These are phyloP conservation scores for Proales similis DNA, from an alignment of 1,140 invertebrate genomes.

Conservation along the genomic window DNA sequence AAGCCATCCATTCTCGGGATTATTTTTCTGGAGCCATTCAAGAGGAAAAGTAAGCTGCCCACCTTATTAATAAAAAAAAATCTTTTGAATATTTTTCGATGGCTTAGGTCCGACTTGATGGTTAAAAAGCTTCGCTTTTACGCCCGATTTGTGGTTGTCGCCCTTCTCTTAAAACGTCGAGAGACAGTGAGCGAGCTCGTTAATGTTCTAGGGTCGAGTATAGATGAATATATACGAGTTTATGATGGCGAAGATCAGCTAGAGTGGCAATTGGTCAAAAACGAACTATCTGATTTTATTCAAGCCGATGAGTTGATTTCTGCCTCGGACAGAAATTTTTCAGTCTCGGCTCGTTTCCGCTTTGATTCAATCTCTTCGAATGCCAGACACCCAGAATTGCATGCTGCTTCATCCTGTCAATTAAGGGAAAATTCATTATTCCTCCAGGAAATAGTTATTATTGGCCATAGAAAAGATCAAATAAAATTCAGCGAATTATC, in stretches of 20 bases:
- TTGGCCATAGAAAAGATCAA: conserved; percentile 85
- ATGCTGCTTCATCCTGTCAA: not conserved
- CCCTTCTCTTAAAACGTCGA: conserved; percentile 84
- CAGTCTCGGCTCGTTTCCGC: no score
- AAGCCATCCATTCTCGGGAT: conserved; percentile 79
- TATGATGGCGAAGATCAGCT: conserved; percentile 92
- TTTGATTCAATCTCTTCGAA: conserved; percentile 10
- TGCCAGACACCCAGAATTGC: no score
- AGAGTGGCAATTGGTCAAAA: conserved; percentile 81
- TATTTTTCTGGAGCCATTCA: conserved; percentile 89
- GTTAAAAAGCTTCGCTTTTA: conserved; percentile 94
- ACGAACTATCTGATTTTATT: conserved; percentile 88
- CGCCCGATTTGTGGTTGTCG: conserved; percentile 90
- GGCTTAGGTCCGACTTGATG: conserved; percentile 75
- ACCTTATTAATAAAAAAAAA: not conserved
- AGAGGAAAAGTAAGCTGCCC: conserved; percentile 70
- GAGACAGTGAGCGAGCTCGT: conserved; percentile 84
- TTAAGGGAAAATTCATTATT: not conserved
- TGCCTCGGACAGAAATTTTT: conserved; percentile 62
- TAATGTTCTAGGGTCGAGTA: conserved; percentile 69
- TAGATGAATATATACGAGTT: conserved; percentile 81
- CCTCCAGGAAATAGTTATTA: conserved; percentile 85
- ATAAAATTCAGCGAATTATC: conserved; percentile 96
- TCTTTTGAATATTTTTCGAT: not conserved
- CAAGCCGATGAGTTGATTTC: conserved; percentile 72